Evolutionary conservation across 2,888 invertebrate genomes (phyloP).

Genomic region (Oligia latruncula): DNA sequence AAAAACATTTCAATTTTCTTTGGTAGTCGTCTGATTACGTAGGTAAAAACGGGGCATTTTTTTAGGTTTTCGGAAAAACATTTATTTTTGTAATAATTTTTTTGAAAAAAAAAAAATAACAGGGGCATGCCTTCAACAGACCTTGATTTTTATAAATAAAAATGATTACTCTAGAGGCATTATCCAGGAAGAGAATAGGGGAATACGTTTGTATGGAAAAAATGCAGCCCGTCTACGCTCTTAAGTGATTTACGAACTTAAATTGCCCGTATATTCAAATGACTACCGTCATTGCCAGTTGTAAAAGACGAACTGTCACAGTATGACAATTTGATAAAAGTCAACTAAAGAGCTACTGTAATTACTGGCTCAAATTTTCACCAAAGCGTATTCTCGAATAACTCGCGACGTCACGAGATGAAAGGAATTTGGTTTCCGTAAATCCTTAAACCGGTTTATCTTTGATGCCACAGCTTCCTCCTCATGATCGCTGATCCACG

Average conservation of each 20-base stretch:
- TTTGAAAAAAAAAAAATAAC: no score
- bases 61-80: no score
- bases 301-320: background rate
- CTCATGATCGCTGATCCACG: slow-evolving; percentile 13
- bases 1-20: no score
- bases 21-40: no score
- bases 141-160: no score
- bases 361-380: background rate
- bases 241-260: background rate
- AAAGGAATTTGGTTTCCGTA: background rate
- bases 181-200: no score
- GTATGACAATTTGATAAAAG: background rate
- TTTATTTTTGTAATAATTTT: no score
- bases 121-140: no score
- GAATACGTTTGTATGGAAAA: no score
- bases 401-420: background rate
- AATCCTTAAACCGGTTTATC: slow-evolving; percentile 10
- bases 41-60: no score
- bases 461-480: slow-evolving; percentile 20
- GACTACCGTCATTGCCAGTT: background rate
- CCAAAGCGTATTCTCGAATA: background rate
- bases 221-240: no score
- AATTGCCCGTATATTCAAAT: background rate
- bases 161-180: no score
- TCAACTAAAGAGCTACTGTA: background rate